phyloP scores from a whole-genome alignment of 1,140 invertebrate species.

The Drosophila seguyi region DNA sequence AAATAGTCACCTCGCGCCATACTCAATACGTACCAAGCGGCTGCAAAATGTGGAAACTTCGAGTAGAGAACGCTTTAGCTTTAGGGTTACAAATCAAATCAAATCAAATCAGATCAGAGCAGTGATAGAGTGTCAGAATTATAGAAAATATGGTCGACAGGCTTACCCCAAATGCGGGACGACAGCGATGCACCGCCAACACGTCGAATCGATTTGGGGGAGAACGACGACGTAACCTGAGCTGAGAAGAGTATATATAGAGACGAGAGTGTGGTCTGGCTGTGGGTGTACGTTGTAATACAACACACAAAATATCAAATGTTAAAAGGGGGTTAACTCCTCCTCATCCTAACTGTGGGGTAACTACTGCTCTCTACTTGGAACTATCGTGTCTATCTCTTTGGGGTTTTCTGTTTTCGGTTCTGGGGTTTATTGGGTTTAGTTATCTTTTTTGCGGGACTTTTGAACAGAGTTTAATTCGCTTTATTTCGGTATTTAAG shows the following conservation, averaged over 20 bases:
- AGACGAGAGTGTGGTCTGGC: constrained; percentile 27
- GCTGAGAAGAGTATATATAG: constrained; percentile 55
- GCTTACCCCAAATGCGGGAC: constrained; percentile 71
- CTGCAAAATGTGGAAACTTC: constrained; percentile 68
- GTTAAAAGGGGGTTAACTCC: constrained; percentile 12
- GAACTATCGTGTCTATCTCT: constrained; percentile 21
- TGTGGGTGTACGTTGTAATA: constrained; percentile 22
- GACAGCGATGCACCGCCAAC: constrained; percentile 44
- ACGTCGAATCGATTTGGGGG: constrained; percentile 48
- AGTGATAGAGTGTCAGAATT: constrained; percentile 51
- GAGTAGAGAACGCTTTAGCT: constrained; percentile 69
- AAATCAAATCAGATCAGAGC: constrained; percentile 45
- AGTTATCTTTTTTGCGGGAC: constrained; percentile 3
- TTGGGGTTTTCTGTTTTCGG: constrained; percentile 34
- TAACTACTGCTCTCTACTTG: constrained; percentile 38
- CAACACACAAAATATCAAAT: constrained; percentile 33
- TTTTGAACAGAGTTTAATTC: constrained; percentile 32
- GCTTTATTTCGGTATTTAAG: constrained; percentile 39
- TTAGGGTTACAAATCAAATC: constrained; percentile 58
- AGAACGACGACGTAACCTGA: constrained; percentile 40
- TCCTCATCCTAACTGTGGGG: constrained; percentile 7
- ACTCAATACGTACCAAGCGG: constrained; percentile 72
- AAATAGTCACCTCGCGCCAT: constrained; percentile 40
- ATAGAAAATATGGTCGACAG: constrained; percentile 35
- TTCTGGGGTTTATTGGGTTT: constrained; percentile 17